Conservation (phyloP, 2,888 invertebrate species). For the Nyleta sp. region DNA sequence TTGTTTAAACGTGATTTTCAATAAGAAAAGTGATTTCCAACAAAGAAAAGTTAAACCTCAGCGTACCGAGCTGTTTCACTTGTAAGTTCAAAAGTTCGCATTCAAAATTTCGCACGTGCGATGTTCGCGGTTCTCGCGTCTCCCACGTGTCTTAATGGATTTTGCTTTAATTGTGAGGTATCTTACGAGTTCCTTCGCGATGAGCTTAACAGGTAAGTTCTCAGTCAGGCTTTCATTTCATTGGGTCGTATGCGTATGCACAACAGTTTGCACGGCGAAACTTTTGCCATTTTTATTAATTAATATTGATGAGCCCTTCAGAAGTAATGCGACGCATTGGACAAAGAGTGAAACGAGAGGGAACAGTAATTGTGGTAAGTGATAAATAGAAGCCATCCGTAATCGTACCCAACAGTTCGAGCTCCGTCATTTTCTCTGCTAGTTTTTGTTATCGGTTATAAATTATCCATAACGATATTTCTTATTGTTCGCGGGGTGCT, state of each 20-base stretch:
- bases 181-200: slow-evolving; percentile 73
- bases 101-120: slow-evolving; percentile 69
- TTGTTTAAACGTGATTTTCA: too few species aligned
- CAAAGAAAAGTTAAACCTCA: slow-evolving; percentile 60
- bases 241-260: not conserved
- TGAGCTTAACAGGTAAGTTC: slow-evolving; percentile 56
- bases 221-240: slow-evolving; percentile 17
- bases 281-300: slow-evolving; percentile 48
- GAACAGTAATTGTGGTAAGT: slow-evolving; percentile 65
- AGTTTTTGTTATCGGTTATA: slow-evolving; percentile 80
- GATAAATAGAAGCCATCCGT: slow-evolving; percentile 79
- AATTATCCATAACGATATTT: slow-evolving; percentile 81
- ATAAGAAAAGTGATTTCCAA: too few species aligned
- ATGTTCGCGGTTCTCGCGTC: slow-evolving; percentile 68
- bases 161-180: slow-evolving; percentile 80
- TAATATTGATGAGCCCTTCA: slow-evolving; percentile 39
- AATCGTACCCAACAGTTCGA: slow-evolving; percentile 73
- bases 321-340: slow-evolving; percentile 23
- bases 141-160: slow-evolving; percentile 77
- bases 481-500: slow-evolving; percentile 78
- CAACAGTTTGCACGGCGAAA: slow-evolving; percentile 21
- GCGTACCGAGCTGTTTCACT: slow-evolving; percentile 34
- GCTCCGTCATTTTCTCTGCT: slow-evolving; percentile 66
- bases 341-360: slow-evolving; percentile 34
- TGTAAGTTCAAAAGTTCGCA: slow-evolving; percentile 68